Evolutionary conservation across 1,140 invertebrate species (phyloP), one percentile per base, ranked within the genome.

Genomic region (Plodia interpunctella): DNA sequence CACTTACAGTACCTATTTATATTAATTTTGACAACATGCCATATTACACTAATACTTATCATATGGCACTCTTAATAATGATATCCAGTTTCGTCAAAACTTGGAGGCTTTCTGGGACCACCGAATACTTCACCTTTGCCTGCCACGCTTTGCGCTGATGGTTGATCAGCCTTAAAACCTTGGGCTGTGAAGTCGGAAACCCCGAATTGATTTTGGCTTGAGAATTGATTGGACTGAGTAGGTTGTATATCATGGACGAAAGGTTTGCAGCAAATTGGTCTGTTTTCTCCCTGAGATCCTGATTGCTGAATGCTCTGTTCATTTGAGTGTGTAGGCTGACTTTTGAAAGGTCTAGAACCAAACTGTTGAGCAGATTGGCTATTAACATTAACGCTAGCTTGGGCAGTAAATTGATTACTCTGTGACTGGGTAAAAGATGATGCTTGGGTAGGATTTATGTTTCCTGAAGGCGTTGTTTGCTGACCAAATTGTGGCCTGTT

Each of bases 1-100:
- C 15, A n/a, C n/a, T 44, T 15, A 44, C 38, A 15, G n/a, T 44
- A 15, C 2, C n/a, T 15, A 44, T n/a, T 44, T 44, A 44, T 10
- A 17, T 15, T 15, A 15, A 10, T 55, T 17, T 35, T 50, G 56
- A 25, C 11, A 57, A 53, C n/a, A 52, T 57, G 28, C 38, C 38
- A 44, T 28, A 59, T 21, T 25, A 58, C 18, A 20, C 55, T 30
- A 51, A 13, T 55, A n/a, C 18, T 15, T 44, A 56, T 32, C 53
- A 57, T 25, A 66, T 62, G 60, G 66, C 57, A 62, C 60, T 63
- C 21, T 68, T 57, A 86, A 62, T 87, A 88, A 78, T 86, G 76
- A 55, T 88, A 88, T 13, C 85, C 85, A 35, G 76, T 67, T 54
- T 70, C 63, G 28, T 87, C 83, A 57, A 81, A 88, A 54, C 70